Conservation (phyloP, 2,797 vertebrate genomes). For the Enteromius thamalakanensis region DNA sequence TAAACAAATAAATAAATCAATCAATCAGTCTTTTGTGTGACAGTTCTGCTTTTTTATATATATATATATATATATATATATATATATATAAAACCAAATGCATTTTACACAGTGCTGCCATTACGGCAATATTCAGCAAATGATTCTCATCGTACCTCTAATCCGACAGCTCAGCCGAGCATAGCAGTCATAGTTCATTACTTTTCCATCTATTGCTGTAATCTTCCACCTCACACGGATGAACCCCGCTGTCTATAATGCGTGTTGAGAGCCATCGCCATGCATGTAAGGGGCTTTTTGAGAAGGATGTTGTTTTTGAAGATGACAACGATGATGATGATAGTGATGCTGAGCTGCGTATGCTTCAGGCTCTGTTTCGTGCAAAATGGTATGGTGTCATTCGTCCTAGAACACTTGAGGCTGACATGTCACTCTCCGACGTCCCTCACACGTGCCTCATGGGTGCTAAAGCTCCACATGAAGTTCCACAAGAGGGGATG, state of each 20-base stretch:
- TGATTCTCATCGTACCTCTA: slow-evolving; percentile 43
- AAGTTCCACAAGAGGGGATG: neutral
- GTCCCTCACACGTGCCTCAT: slow-evolving; percentile 11
- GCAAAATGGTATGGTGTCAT: slow-evolving; percentile 68
- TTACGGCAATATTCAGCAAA: slow-evolving; percentile 35
- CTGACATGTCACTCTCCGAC: slow-evolving; percentile 69
- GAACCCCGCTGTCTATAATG: slow-evolving; percentile 27
- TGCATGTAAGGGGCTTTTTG: slow-evolving; percentile 21
- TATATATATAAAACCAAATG: neutral
- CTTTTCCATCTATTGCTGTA: slow-evolving; percentile 49
- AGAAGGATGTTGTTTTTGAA: slow-evolving; percentile 25
- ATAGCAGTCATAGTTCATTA: slow-evolving; percentile 46
- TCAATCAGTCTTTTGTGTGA: slow-evolving; percentile 8
- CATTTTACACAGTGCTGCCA: slow-evolving; percentile 30
- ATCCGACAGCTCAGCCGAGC: slow-evolving; percentile 46
- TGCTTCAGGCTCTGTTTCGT: slow-evolving; percentile 44
- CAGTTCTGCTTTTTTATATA: slow-evolving; percentile 5
- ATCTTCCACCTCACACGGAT: slow-evolving; percentile 34
- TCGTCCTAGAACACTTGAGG: slow-evolving; percentile 67
- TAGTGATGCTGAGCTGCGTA: slow-evolving; percentile 61
- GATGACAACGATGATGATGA: slow-evolving; percentile 43
- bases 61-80: neutral
- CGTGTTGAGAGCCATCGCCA: slow-evolving; percentile 6
- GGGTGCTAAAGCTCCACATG: neutral
- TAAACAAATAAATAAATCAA: neutral